Conservation (phyloP, 2,113 vertebrate species). For the Periophthalmodon schlosseri region DNA sequence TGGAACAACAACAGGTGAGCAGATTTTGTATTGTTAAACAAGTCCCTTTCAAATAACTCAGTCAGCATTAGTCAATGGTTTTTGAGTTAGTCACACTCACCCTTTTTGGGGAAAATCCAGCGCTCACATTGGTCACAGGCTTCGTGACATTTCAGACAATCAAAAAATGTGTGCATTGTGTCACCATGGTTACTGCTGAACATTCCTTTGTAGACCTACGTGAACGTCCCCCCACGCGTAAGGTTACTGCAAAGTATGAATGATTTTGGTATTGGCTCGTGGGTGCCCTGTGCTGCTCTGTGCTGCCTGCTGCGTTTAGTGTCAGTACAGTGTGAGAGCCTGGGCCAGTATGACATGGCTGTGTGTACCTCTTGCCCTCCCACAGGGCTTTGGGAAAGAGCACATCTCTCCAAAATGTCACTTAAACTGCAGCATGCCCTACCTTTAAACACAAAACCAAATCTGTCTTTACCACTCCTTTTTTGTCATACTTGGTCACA, state of each 20-base stretch:
- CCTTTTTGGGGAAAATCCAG: too few species aligned
- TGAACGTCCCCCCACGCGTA: too few species aligned
- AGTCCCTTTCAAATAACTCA: too few species aligned
- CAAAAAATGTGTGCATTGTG: too few species aligned
- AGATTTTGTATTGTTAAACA: too few species aligned
- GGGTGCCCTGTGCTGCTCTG: constrained; percentile 47
- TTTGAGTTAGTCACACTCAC: too few species aligned
- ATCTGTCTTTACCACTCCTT: constrained; percentile 7
- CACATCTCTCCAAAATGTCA: constrained; percentile 73
- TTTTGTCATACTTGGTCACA: constrained; percentile 6
- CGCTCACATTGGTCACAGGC: too few species aligned
- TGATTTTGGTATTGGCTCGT: constrained; percentile 39
- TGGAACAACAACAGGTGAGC: too few species aligned
- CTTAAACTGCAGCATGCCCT: constrained; percentile 39
- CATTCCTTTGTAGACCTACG: too few species aligned
- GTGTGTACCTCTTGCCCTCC: constrained; percentile 58
- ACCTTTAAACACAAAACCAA: constrained; percentile 41
- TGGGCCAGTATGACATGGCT: constrained; percentile 43
- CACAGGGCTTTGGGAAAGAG: constrained; percentile 64
- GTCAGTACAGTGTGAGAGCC: constrained; percentile 52
- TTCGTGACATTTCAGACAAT: too few species aligned
- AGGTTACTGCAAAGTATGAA: neutral
- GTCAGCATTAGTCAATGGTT: too few species aligned
- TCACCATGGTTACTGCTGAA: too few species aligned
- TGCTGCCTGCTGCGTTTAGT: constrained; percentile 51